A percentile compares a stretch with the other conserved stretches of the same genome.
phyloP scores from a whole-genome alignment of 2,797 vertebrate genomes.

The Tiaroga cobitis region DNA sequence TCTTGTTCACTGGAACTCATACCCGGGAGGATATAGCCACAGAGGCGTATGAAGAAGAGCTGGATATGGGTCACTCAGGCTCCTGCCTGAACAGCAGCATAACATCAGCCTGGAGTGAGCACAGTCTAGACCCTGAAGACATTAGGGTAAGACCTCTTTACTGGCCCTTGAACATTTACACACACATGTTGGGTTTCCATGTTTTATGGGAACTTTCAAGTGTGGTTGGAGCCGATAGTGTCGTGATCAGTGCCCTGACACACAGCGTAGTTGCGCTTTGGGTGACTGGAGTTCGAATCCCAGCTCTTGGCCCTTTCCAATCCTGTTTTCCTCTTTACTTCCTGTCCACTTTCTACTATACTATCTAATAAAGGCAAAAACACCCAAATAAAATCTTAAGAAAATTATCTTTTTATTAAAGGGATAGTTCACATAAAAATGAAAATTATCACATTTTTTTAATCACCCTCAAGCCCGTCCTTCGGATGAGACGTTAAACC shows the following conservation, averaged over 20 bases:
- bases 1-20: conserved; percentile 91
- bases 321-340: background rate
- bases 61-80: conserved; percentile 96
- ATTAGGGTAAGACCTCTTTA: conserved; percentile 83
- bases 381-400: too few species aligned
- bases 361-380: background rate
- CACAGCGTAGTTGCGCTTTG: too few species aligned
- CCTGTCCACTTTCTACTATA: background rate
- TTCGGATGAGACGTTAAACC: too few species aligned
- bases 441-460: too few species aligned
- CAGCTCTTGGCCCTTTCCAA: background rate
- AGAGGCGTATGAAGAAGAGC: conserved; percentile 97
- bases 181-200: background rate
- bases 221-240: background rate
- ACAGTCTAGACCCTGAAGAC: conserved; percentile 97
- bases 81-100: conserved; percentile 98
- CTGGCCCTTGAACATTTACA: conserved; percentile 30
- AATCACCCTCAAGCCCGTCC: too few species aligned
- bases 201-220: background rate
- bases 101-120: conserved; percentile 98
- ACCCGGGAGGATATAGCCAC: conserved; percentile 94
- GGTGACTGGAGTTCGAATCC: background rate
- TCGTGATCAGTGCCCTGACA: background rate
- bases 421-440: too few species aligned
- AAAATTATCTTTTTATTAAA: too few species aligned